These are phyloP conservation scores for Lytechinus variegatus DNA, from an alignment of 35 echinoderm and acorn worm genomes.

Conservation along the genomic window DNA sequence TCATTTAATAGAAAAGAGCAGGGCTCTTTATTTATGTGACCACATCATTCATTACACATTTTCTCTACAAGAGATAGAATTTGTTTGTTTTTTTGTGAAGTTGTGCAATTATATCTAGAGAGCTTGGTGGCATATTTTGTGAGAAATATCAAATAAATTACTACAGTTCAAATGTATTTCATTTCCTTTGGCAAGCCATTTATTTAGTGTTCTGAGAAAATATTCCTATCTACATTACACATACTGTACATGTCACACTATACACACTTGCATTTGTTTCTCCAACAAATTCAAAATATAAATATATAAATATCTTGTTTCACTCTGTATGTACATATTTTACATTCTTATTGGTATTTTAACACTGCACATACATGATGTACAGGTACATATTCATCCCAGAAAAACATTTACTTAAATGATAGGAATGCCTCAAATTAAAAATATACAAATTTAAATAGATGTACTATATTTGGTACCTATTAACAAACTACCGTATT, in stretches of 20 bases:
- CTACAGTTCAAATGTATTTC: background rate
- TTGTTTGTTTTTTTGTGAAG: background rate
- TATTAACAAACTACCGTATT: background rate
- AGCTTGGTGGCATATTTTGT: background rate
- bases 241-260: background rate
- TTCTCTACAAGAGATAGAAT: background rate
- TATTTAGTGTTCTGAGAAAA: background rate
- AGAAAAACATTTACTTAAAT: background rate
- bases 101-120: background rate
- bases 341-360: background rate
- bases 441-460: background rate
- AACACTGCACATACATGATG: background rate
- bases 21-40: background rate
- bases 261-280: background rate
- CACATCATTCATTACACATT: background rate
- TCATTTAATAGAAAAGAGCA: background rate
- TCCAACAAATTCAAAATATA: background rate
- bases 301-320: background rate
- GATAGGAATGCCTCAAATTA: background rate
- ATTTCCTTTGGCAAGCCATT: background rate
- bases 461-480: background rate
- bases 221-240: background rate
- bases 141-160: background rate
- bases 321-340: conserved; percentile 19
- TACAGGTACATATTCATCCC: background rate